phyloP scores from a whole-genome alignment of 92 coral and sea anemone genomes.

The Diadumene lineata region DNA sequence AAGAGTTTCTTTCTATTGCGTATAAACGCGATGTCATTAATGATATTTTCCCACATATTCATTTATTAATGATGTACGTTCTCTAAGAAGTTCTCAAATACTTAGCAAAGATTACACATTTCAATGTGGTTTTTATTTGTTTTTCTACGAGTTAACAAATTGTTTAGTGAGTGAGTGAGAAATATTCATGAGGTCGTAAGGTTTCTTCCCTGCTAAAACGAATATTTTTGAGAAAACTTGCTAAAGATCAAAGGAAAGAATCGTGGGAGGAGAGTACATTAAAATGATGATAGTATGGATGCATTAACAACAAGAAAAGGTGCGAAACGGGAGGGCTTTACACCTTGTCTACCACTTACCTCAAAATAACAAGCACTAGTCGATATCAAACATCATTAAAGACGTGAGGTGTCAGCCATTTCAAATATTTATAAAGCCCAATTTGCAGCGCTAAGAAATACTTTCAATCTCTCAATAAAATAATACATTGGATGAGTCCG shows the following conservation, averaged over 20 bases:
- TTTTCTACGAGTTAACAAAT: slow-evolving; percentile 68
- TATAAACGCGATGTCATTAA: slow-evolving; percentile 17
- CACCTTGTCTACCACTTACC: slow-evolving; percentile 41
- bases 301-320: slow-evolving; percentile 50
- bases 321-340: slow-evolving; percentile 61
- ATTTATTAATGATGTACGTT: slow-evolving; percentile 50
- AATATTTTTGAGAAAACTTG: background rate
- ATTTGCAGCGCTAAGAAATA: slow-evolving; percentile 27
- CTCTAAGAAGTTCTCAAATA: slow-evolving; percentile 60
- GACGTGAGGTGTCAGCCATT: slow-evolving; percentile 46
- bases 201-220: background rate
- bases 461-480: slow-evolving; percentile 42
- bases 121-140: slow-evolving; percentile 54
- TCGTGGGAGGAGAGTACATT: slow-evolving; percentile 29
- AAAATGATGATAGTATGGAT: slow-evolving; percentile 37
- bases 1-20: slow-evolving; percentile 14
- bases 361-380: slow-evolving; percentile 62
- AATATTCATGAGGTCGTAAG: slow-evolving; percentile 5
- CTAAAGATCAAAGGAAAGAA: slow-evolving; percentile 28
- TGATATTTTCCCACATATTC: slow-evolving; percentile 7
- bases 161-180: slow-evolving; percentile 22
- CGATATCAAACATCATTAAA: slow-evolving; percentile 61
- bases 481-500: slow-evolving; percentile 30
- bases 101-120: slow-evolving; percentile 68
- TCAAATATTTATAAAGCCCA: slow-evolving; percentile 66